Evolutionary conservation across 2,888 invertebrate species (phyloP), one percentile per base, ranked within the genome.

Genomic region (Sphaerophoria taeniata): DNA sequence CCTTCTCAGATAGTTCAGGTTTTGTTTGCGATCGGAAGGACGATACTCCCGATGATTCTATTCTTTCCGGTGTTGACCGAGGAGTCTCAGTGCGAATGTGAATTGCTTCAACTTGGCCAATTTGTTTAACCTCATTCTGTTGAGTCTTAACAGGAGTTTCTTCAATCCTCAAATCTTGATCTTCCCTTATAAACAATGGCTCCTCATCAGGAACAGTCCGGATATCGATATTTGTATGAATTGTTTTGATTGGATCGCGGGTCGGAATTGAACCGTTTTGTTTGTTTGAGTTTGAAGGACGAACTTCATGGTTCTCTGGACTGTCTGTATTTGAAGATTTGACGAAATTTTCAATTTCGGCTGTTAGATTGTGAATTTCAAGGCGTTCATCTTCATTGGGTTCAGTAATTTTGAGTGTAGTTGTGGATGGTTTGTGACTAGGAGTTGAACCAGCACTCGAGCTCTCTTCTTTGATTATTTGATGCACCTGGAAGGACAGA

Each of bases 311-410:
- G 49, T 34, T 49, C 34, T 84, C 55, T 12, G 73, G 60, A 78
- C 43, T 63, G 4, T 87, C 79, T 0, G 61, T 33, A n/a, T 73
- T 76, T 6, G 79, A 82, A 4, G 83, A 83, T 60, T 89, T 89
- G 36, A 91, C 90, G 67, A 90, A 90, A 65, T 88, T 89, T 87
- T 90, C 89, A 55, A 91, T 90, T 88, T 90, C 90, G 43, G 89
- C 90, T n/a, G 90, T 89, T 58, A 91, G 88, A 86, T 90, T 89
- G n/a, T 88, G 87, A 73, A 91, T 89, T 74, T 89, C 87, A 45
- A 87, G 67, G 43, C 81, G 55, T 76, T 88, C 88, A 16, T 78
- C 65, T 7, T 65, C 76, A 7, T 49, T 61, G 5, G 39, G 36
- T 7, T 34, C 24, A 24, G 24, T 24, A 24, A 24, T 74, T 6